Percentiles rank a stretch among this genome's conserved stretches.
Evolutionary conservation across 1,140 invertebrate species (phyloP).

Genomic region (Drosophila melanogaster): DNA sequence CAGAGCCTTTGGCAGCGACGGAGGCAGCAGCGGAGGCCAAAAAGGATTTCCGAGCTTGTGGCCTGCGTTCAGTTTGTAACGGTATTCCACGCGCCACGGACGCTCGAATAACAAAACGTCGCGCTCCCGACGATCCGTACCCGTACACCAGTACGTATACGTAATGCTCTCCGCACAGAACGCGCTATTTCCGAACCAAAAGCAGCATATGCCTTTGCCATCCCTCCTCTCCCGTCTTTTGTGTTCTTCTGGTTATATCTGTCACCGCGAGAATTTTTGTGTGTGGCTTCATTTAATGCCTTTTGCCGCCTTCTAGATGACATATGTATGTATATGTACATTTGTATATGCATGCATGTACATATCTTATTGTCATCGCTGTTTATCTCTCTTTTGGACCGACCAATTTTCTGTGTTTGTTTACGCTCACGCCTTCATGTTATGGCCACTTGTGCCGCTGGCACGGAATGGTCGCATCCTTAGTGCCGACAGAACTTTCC

Average conservation of each 20-base stretch:
- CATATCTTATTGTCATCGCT: constrained; percentile 10
- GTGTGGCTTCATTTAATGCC: constrained; percentile 61
- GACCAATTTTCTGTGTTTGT: constrained; percentile 48
- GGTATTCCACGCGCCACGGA: constrained; percentile 56
- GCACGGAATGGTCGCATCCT: constrained; percentile 17
- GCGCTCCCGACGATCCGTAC: neutral
- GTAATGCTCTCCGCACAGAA: constrained; percentile 42
- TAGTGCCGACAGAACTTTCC: constrained; percentile 29
- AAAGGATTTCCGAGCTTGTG: constrained; percentile 62
- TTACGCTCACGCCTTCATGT: constrained; percentile 45
- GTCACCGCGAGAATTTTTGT: constrained; percentile 47
- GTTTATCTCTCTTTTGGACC: constrained; percentile 24
- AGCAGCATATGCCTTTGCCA: constrained; percentile 44
- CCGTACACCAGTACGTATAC: constrained; percentile 39
- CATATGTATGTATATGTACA: constrained; percentile 10
- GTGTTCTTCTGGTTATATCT: constrained; percentile 25
- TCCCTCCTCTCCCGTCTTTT: constrained; percentile 3
- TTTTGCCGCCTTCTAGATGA: constrained; percentile 22
- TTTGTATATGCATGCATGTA: constrained; percentile 1
- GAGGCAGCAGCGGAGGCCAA: constrained; percentile 26
- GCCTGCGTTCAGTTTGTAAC: constrained; percentile 59
- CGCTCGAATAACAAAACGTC: constrained; percentile 24
- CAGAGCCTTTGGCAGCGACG: constrained; percentile 1
- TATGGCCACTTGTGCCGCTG: constrained; percentile 32
- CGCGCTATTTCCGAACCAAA: constrained; percentile 54